Conservation (phyloP, 1,140 invertebrate species). For the Cylas formicarius region DNA sequence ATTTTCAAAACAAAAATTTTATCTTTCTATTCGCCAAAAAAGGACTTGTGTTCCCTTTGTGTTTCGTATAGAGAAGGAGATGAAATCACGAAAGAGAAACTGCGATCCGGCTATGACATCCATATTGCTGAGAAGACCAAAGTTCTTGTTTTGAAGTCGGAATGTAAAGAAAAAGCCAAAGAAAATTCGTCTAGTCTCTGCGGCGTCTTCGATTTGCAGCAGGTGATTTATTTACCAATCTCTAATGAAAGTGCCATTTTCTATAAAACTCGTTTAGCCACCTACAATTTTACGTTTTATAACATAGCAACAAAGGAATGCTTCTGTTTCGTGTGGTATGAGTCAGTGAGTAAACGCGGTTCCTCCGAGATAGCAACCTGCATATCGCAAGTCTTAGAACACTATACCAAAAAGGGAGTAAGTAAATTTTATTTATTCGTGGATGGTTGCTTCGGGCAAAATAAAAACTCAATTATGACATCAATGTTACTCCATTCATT, state of each 20-base stretch:
- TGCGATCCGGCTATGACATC: constrained; percentile 3
- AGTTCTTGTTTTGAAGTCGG: constrained; percentile 1
- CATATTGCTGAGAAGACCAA: constrained; percentile 9
- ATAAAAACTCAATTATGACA: constrained; percentile 5
- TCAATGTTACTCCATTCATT: constrained; percentile 7
- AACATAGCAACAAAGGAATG: constrained; percentile 9
- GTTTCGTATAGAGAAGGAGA: constrained; percentile 5
- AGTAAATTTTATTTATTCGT: constrained; percentile 7
- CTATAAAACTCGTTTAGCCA: constrained; percentile 10
- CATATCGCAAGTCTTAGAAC: constrained; percentile 2
- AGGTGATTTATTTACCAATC: constrained; percentile 12
- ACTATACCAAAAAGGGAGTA: constrained; percentile 7
- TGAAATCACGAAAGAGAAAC: constrained; percentile 1
- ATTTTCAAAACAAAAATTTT: constrained; percentile 3
- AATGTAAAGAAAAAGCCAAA: constrained; percentile 8
- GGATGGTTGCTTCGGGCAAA: constrained; percentile 6
- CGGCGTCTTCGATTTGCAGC: constrained; percentile 9
- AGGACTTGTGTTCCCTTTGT: too few species aligned
- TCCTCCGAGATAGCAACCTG: constrained; percentile 10
- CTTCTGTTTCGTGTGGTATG: constrained; percentile 8
- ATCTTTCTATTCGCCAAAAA: too few species aligned
- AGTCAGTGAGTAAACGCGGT: constrained; percentile 8
- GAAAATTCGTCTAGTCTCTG: constrained; percentile 5
- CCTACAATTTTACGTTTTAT: constrained; percentile 10
- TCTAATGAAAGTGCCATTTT: constrained; percentile 11